A percentile compares a stretch with the other conserved stretches of the same genome.
Evolutionary conservation across 2,113 vertebrate species (phyloP).

Genomic region (Parus major): DNA sequence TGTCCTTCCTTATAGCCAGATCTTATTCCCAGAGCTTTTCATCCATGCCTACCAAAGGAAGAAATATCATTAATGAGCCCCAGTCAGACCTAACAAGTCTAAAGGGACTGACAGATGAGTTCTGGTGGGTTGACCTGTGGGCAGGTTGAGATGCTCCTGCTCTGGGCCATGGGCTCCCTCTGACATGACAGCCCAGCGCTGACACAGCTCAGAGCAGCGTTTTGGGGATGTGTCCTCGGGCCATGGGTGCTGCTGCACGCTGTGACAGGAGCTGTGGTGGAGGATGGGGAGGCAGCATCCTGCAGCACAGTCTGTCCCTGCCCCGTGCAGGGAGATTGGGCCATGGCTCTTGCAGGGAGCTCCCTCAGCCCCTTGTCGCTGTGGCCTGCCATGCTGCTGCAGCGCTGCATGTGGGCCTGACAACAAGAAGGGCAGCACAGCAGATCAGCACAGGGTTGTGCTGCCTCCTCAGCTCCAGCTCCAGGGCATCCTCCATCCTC

Average conservation of each 20-base stretch:
- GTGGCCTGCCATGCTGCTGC: background rate
- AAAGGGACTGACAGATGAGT: background rate
- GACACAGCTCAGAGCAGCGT: background rate
- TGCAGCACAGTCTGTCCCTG: background rate
- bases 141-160: background rate
- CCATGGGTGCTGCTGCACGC: rapidly evolving
- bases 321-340: rapidly evolving
- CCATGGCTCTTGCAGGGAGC: rapidly evolving
- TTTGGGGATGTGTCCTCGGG: background rate
- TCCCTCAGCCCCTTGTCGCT: rapidly evolving
- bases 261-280: background rate
- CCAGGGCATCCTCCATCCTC: background rate
- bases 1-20: background rate
- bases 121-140: background rate
- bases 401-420: background rate
- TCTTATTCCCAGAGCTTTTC: background rate
- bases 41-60: background rate
- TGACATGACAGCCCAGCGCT: rapidly evolving
- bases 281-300: background rate
- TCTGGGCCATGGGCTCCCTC: background rate
- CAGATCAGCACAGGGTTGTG: background rate
- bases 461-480: background rate
- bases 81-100: background rate
- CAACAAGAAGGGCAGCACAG: background rate
- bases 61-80: background rate